Conservation (phyloP, 2,888 invertebrate genomes). For the Tenthredo scrophulariae region DNA sequence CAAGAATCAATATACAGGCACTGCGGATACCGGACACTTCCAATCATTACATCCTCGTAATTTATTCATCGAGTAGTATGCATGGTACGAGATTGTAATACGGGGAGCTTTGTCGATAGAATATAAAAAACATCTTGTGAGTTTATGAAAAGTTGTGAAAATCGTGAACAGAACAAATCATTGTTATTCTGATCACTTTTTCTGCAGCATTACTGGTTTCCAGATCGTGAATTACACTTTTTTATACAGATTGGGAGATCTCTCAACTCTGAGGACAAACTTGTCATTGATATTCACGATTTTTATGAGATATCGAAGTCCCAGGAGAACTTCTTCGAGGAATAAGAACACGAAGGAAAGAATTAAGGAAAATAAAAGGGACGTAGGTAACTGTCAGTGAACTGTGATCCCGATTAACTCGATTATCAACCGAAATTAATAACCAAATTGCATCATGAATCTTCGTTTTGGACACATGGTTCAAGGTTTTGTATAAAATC, state of each 20-base stretch:
- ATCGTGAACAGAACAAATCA: not conserved
- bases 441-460: not conserved
- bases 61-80: not conserved
- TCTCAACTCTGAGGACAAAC: not conserved
- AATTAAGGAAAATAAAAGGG: not conserved
- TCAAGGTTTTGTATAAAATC: not conserved
- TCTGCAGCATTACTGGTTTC: not conserved
- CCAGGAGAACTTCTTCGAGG: not conserved
- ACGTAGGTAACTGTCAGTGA: not conserved
- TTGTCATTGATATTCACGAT: not conserved
- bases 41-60: not conserved
- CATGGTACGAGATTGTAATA: not conserved
- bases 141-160: too few relatives aligned
- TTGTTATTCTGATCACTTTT: not conserved
- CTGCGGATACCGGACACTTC: not conserved
- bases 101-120: not conserved
- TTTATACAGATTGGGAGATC: not conserved
- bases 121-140: not conserved
- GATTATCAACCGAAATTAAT: not conserved
- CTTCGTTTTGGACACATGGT: not conserved
- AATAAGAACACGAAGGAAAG: too few relatives aligned
- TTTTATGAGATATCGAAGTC: not conserved
- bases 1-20: not conserved
- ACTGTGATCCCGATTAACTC: not conserved
- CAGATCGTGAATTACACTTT: not conserved